phyloP scores from a whole-genome alignment of 2,888 invertebrate species.

The Eumacrocentrus americanus region DNA sequence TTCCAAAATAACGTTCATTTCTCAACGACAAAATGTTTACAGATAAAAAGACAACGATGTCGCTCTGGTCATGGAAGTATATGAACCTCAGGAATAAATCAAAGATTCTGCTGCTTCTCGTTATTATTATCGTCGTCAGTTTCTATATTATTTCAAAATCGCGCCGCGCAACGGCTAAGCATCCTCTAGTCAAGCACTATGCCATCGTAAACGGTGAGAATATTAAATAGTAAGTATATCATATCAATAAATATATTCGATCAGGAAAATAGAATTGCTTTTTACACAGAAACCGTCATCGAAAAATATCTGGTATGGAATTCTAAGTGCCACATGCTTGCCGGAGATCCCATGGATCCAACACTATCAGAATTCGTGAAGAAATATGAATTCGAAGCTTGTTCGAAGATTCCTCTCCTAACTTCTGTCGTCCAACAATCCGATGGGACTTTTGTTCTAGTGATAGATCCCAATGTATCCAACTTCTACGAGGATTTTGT shows the following conservation, averaged over 20 bases:
- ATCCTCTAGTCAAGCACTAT: too few relatives aligned
- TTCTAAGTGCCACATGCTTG: slow-evolving; percentile 69
- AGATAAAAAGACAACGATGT: too few relatives aligned
- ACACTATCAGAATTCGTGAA: slow-evolving; percentile 66
- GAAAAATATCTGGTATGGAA: slow-evolving; percentile 66
- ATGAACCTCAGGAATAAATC: slow-evolving; percentile 3
- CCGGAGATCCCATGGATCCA: slow-evolving; percentile 64
- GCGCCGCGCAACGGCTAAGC: too few relatives aligned
- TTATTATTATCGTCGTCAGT: too few relatives aligned
- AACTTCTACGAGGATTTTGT: slow-evolving; percentile 59
- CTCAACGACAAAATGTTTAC: too few relatives aligned
- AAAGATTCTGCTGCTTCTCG: not conserved
- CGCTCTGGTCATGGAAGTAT: too few relatives aligned
- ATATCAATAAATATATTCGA: slow-evolving; percentile 20
- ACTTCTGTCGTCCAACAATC: slow-evolving; percentile 43
- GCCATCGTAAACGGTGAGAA: not conserved
- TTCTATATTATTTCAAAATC: too few relatives aligned
- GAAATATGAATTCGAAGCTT: slow-evolving; percentile 64
- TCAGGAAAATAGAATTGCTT: not conserved
- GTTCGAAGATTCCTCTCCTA: slow-evolving; percentile 56
- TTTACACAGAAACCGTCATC: slow-evolving; percentile 35
- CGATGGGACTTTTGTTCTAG: slow-evolving; percentile 47
- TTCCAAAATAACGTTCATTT: too few relatives aligned
- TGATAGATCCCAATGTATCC: slow-evolving; percentile 47
- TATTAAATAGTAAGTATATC: slow-evolving; percentile 4